Evolutionary conservation across 2,888 invertebrate species (phyloP).

Genomic region (Entomobrya multifasciata): DNA sequence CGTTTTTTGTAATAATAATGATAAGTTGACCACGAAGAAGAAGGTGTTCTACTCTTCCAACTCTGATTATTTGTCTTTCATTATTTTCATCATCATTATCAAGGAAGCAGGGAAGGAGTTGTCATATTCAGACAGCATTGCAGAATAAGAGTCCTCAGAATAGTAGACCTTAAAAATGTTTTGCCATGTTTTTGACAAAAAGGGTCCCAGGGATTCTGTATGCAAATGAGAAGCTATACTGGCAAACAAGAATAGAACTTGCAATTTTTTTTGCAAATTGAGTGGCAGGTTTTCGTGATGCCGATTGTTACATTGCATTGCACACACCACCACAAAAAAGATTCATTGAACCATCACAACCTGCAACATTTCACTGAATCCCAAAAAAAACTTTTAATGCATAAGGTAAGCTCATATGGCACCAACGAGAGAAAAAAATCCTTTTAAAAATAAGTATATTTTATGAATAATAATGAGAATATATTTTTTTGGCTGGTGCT

Average conservation of each 20-base stretch:
- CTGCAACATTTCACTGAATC: conserved; percentile 32
- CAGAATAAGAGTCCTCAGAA: not conserved
- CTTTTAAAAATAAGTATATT: conserved; percentile 42
- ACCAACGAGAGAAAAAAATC: not conserved
- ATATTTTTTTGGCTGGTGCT: not conserved
- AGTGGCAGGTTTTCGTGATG: conserved; percentile 29
- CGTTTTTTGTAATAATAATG: not conserved
- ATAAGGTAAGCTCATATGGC: conserved; percentile 15
- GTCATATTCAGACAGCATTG: not conserved
- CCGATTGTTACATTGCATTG: conserved; percentile 16
- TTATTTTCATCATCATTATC: not conserved
- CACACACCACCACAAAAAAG: not conserved
- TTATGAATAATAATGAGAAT: conserved; percentile 63
- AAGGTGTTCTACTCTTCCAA: conserved; percentile 60
- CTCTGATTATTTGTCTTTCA: conserved; percentile 22
- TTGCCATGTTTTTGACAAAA: conserved; percentile 61
- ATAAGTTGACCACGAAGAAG: conserved; percentile 20
- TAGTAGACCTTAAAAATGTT: conserved; percentile 61
- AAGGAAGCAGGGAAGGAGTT: conserved; percentile 45
- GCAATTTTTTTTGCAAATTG: conserved; percentile 11
- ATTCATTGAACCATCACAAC: conserved; percentile 6
- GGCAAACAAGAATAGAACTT: not conserved
- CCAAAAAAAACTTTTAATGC: conserved; percentile 16
- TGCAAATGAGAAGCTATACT: conserved; percentile 38
- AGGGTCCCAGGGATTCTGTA: conserved; percentile 64